phyloP scores from a whole-genome alignment of 2,888 invertebrate genomes.

The Archips xylosteana region DNA sequence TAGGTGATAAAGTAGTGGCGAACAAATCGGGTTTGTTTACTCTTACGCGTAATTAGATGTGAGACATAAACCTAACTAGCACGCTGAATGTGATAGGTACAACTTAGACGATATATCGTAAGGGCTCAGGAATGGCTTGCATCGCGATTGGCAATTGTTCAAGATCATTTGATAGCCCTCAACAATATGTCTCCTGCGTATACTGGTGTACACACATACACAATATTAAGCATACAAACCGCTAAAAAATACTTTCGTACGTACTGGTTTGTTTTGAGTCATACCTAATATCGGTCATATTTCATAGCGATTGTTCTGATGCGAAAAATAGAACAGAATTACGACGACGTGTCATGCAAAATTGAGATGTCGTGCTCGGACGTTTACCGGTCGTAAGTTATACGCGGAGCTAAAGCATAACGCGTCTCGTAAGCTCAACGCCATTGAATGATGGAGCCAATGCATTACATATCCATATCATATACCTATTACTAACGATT shows the following conservation, averaged over 20 bases:
- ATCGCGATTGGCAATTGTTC: background rate
- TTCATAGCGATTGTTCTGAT: background rate
- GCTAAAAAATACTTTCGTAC: background rate
- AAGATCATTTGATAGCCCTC: background rate
- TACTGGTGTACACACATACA: background rate
- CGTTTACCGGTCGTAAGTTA: conserved; percentile 51
- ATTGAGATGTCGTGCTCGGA: conserved; percentile 64
- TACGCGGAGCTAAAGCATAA: conserved; percentile 28
- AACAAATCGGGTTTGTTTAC: background rate
- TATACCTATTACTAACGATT: no score
- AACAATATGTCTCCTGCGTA: background rate
- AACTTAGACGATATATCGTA: background rate
- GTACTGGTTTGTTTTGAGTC: background rate
- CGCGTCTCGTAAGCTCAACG: conserved; percentile 25
- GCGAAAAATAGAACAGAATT: conserved; percentile 7
- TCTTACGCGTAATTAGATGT: background rate
- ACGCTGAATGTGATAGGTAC: background rate
- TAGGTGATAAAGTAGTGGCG: background rate
- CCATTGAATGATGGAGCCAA: background rate
- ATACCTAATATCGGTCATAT: background rate
- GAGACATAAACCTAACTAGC: background rate
- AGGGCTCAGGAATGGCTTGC: no score
- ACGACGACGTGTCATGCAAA: conserved; percentile 42
- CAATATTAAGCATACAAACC: background rate
- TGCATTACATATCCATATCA: background rate